A percentile compares a stretch with the other conserved stretches of the same genome.
Conservation (phyloP, 2,797 vertebrate genomes). For the Luscinia megarhynchos region DNA sequence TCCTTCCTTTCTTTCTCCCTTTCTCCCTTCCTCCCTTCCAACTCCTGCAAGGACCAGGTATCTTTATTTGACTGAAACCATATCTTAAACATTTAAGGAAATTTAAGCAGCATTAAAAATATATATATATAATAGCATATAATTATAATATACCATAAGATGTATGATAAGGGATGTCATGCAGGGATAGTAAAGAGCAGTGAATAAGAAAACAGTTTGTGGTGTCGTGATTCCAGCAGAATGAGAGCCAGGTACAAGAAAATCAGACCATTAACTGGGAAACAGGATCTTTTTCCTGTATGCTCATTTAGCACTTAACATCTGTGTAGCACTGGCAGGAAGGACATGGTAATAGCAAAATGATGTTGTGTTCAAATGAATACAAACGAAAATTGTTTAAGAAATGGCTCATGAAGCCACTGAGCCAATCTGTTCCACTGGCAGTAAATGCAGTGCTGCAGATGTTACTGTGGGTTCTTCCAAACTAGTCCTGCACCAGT, state of each 20-base stretch:
- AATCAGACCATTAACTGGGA: neutral
- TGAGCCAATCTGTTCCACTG: neutral
- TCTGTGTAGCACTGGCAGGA: neutral
- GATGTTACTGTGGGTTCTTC: neutral
- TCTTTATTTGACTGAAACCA: neutral
- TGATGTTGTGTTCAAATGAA: neutral
- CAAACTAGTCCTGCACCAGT: neutral
- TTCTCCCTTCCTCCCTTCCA: too few relatives aligned
- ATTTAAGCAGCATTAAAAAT: neutral
- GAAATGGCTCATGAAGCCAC: neutral
- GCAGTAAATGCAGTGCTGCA: neutral
- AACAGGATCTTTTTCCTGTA: neutral
- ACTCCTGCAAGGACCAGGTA: slow-evolving; percentile 50
- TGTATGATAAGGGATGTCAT: neutral
- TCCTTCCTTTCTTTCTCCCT: too few relatives aligned
- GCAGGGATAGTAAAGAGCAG: neutral
- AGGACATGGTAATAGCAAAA: neutral
- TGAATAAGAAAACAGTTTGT: neutral
- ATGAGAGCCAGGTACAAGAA: neutral
- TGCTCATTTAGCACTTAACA: neutral
- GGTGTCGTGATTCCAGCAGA: neutral
- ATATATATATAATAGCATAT: neutral
- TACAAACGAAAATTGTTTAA: neutral
- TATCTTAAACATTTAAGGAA: neutral
- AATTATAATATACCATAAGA: neutral